Evolutionary conservation across 2,113 vertebrate species (phyloP).

Genomic region (Raphicerus campestris): DNA sequence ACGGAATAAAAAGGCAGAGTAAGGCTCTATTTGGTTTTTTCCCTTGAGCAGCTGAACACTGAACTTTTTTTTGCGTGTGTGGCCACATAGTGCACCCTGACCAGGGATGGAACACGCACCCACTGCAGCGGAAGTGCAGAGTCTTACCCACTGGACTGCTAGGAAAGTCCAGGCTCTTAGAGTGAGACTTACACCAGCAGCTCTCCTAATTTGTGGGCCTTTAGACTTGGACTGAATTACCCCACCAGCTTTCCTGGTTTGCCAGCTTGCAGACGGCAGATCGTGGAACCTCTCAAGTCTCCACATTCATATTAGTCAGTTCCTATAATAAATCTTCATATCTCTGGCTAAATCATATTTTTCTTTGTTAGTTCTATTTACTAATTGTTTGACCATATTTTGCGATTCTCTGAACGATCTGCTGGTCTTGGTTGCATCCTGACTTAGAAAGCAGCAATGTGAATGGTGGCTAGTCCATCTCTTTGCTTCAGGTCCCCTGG

Average conservation of each 20-base stretch:
- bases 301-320: neutral
- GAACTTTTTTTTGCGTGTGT: neutral
- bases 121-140: neutral
- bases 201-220: neutral
- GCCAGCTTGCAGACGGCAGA: neutral
- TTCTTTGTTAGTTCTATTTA: neutral
- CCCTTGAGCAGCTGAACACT: neutral
- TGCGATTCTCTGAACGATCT: neutral
- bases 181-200: neutral
- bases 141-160: neutral
- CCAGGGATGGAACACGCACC: neutral
- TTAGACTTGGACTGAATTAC: neutral
- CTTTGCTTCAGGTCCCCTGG: neutral
- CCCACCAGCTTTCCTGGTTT: neutral
- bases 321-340: neutral
- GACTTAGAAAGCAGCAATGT: slow-evolving; percentile 7
- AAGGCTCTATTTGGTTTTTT: neutral
- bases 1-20: neutral
- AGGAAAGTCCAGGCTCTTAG: neutral
- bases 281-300: neutral
- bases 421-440: neutral
- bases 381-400: neutral
- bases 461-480: neutral
- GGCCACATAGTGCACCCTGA: neutral
- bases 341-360: neutral